Evolutionary conservation across 1,140 invertebrate species (phyloP).

Genomic region (Zaprionus nigranus): DNA sequence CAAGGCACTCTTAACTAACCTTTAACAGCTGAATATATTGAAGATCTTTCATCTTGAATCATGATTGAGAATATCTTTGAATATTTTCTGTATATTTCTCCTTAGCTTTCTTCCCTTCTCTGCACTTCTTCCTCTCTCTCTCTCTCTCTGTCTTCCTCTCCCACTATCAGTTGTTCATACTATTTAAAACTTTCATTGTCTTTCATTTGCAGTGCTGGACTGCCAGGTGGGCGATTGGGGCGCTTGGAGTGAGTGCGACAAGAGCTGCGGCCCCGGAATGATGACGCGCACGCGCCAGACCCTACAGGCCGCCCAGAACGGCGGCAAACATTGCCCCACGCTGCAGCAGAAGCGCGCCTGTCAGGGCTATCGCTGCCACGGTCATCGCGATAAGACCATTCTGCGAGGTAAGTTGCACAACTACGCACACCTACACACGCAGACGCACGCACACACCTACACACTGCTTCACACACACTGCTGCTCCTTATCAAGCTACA

Average conservation of each 20-base stretch:
- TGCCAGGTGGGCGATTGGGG: conserved; percentile 91
- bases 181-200: background rate
- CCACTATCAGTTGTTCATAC: background rate
- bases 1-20: no score
- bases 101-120: background rate
- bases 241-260: conserved; percentile 90
- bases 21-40: no score
- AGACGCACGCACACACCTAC: background rate
- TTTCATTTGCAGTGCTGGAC: conserved; percentile 88
- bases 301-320: conserved; percentile 88
- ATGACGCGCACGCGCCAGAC: conserved; percentile 89
- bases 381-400: conserved; percentile 88
- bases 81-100: background rate
- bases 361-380: conserved; percentile 89
- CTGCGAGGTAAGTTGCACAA: conserved; percentile 87
- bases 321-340: conserved; percentile 90
- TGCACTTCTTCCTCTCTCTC: background rate
- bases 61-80: background rate
- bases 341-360: conserved; percentile 90
- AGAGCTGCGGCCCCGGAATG: conserved; percentile 90
- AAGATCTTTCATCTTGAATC: background rate
- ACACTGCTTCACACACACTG: conserved; percentile 2
- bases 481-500: background rate
- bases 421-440: conserved; percentile 15
- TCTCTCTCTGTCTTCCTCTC: background rate